These are phyloP conservation scores for Acleris emargana DNA, from an alignment of 2,888 invertebrate genomes.

Conservation along the genomic window DNA sequence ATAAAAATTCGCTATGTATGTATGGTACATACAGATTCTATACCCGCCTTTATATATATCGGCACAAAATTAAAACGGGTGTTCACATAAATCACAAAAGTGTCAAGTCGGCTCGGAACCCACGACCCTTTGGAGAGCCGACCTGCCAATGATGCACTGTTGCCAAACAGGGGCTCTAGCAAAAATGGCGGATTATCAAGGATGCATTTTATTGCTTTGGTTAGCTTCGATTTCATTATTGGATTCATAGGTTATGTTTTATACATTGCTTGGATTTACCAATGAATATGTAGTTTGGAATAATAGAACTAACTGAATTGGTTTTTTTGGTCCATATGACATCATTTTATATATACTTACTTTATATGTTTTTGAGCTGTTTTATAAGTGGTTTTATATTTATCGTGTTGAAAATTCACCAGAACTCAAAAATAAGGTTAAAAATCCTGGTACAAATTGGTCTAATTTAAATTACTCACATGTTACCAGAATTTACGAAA, in stretches of 20 bases:
- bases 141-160: conserved; percentile 57
- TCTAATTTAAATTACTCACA: too few relatives aligned
- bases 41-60: conserved; percentile 30
- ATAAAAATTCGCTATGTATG: not conserved
- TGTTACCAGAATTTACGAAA: too few relatives aligned
- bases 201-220: conserved; percentile 34
- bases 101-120: conserved; percentile 62
- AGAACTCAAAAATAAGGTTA: too few relatives aligned
- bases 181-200: conserved; percentile 35
- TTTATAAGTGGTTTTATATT: too few relatives aligned
- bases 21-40: not conserved
- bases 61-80: conserved; percentile 68
- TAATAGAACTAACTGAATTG: too few relatives aligned
- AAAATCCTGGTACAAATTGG: too few relatives aligned
- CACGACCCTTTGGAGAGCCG: conserved; percentile 69
- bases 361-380: too few relatives aligned
- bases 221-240: conserved; percentile 28
- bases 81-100: conserved; percentile 70
- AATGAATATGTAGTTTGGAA: too few relatives aligned
- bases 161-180: conserved; percentile 23
- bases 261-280: too few relatives aligned
- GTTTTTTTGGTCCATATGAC: too few relatives aligned
- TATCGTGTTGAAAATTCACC: too few relatives aligned
- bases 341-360: too few relatives aligned
- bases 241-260: conserved; percentile 1